Evolutionary conservation across 2,888 invertebrate species (phyloP), one percentile per base, ranked within the genome.

Genomic region (Caenorhabditis zanzibari): DNA sequence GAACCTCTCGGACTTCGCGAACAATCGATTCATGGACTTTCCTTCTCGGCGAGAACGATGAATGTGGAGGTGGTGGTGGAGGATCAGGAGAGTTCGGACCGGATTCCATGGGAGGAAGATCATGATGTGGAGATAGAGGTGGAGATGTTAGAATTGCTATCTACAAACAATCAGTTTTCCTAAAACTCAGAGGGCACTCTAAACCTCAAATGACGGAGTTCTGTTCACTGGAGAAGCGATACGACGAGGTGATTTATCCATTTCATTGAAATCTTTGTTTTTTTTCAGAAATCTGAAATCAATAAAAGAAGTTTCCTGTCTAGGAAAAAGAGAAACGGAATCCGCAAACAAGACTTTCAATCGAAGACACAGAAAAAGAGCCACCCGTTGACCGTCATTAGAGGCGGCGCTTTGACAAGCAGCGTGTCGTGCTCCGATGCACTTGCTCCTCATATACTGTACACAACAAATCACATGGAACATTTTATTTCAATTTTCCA

Each of bases 21-120:
- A 82, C 73, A n/a, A 82, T 82, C 24, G 83, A 80, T 54, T 83
- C 83, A 28, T 83, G 83, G 10, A 83, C 83, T 68, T 79, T 82
- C 52, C 82, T 22, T 41, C 82, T 22, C 12, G 82, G 77, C 3
- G 77, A 79, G 12, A 59, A 74, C 10, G 47, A 47, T 0, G 68
- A 68, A 44, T 73, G 68, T 35, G 71, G 71, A 47, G 66, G 63
- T 49, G 44, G 71, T 16, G 75, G 73, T n/a, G 79, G 73, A 14
- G 74, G 68, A 19, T 38, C 63, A 3, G 77, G 69, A 41, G 77
- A 77, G 12, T 12, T 73, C 32, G 72, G 73, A 14, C 58, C 52
- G 10, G 71, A 44, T 59, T 72, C 58, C 38, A 61, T 61, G 28
- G 73, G 68, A 10, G 72, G 68, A 56, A 64, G 16, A 22, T 72